These are phyloP conservation scores for Ptychadena robeensis DNA, from an alignment of 2,797 vertebrate genomes.

Conservation along the genomic window DNA sequence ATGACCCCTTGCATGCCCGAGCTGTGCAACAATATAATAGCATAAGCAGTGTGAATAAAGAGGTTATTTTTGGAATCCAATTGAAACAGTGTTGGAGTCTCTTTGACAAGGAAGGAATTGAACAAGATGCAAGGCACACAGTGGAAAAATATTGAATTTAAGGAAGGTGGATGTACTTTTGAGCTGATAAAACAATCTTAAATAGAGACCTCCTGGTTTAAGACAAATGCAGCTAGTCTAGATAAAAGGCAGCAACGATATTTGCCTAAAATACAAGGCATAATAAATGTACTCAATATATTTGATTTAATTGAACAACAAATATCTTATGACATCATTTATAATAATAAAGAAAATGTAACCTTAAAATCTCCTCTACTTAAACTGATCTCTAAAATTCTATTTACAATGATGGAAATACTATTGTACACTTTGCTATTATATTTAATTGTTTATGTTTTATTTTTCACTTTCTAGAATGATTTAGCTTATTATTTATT, in stretches of 20 bases:
- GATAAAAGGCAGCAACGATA: neutral
- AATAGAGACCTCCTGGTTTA: rapidly evolving
- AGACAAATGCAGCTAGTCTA: neutral
- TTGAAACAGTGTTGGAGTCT: conserved; percentile 76
- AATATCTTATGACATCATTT: too few species aligned
- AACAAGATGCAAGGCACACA: conserved; percentile 70
- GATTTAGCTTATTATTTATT: too few species aligned
- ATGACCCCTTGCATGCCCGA: conserved; percentile 81
- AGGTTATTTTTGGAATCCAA: conserved; percentile 85
- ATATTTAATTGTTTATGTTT: too few species aligned
- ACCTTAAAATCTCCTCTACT: too few species aligned
- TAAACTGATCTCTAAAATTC: neutral
- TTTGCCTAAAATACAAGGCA: neutral
- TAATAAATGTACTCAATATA: neutral
- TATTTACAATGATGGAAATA: too few species aligned
- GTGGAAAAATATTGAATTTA: conserved; percentile 69
- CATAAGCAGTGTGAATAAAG: conserved; percentile 82
- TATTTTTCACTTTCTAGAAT: too few species aligned
- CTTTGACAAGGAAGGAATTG: conserved; percentile 74
- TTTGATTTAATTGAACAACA: neutral
- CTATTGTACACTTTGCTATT: too few species aligned
- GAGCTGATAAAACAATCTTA: neutral
- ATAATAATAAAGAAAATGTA: too few species aligned
- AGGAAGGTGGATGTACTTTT: conserved; percentile 53
- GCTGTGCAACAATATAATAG: conserved; percentile 79